phyloP scores from a whole-genome alignment of 64 coral and sea anemone genomes.

The Actinia equina region DNA sequence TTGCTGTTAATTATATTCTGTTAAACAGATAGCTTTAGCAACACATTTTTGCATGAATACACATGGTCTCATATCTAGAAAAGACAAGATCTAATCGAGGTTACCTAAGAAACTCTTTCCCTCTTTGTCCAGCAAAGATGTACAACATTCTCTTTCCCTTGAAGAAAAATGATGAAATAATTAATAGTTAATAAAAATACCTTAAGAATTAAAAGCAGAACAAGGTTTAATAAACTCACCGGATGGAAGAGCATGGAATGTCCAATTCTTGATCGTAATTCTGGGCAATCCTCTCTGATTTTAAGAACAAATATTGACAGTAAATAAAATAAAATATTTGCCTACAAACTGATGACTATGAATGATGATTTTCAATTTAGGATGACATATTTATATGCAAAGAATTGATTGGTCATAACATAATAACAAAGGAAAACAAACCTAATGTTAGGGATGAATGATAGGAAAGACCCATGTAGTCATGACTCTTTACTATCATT shows the following conservation, averaged over 20 bases:
- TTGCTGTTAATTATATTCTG: too few relatives aligned
- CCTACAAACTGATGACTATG: too few relatives aligned
- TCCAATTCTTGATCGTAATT: constrained; percentile 85
- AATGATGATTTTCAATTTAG: too few relatives aligned
- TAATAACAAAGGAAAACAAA: too few relatives aligned
- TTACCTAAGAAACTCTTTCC: constrained; percentile 95
- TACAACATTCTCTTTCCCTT: constrained; percentile 90
- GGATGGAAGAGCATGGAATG: constrained; percentile 96
- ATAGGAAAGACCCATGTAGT: too few relatives aligned
- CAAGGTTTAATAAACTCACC: constrained; percentile 40
- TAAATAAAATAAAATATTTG: neutral
- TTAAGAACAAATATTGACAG: neutral
- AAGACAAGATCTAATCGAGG: neutral
- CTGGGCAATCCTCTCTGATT: constrained; percentile 73
- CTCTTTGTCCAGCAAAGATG: constrained; percentile 98
- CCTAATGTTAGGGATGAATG: too few relatives aligned
- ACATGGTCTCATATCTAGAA: neutral
- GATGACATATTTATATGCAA: too few relatives aligned
- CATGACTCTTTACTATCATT: too few relatives aligned
- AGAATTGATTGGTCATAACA: too few relatives aligned
- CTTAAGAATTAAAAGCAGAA: too few relatives aligned
- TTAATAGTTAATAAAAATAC: neutral
- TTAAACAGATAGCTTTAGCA: too few relatives aligned
- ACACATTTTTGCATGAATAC: too few relatives aligned
- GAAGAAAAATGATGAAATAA: neutral